A percentile compares a stretch with the other conserved stretches of the same genome.
These are phyloP conservation scores for Drosophila nebulosa DNA, from an alignment of 1,140 invertebrate species.

Conservation along the genomic window DNA sequence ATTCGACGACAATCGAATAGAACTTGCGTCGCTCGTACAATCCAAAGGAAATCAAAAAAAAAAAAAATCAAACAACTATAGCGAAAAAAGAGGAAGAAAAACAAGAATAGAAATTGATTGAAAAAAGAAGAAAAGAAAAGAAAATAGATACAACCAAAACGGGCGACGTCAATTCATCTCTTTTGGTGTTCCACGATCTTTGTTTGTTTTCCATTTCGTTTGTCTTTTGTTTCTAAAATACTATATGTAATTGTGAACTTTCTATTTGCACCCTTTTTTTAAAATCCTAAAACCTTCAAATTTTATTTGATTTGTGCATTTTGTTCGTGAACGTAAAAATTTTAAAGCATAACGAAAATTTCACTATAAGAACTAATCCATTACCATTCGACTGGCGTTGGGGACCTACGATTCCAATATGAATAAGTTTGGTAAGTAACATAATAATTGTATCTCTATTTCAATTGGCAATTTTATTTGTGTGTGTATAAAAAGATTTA, in stretches of 20 bases:
- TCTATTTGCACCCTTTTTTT: constrained; percentile 29
- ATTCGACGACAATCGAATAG: constrained; percentile 34
- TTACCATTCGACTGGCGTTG: constrained; percentile 4
- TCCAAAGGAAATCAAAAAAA: neutral
- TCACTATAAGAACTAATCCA: neutral
- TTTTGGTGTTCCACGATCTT: constrained; percentile 56
- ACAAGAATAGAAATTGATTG: neutral
- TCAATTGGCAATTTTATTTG: constrained; percentile 19
- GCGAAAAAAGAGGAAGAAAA: neutral
- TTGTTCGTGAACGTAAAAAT: constrained; percentile 27
- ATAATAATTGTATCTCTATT: constrained; percentile 1
- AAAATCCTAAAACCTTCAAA: constrained; percentile 27
- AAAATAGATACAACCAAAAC: constrained; percentile 6
- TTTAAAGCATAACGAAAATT: constrained; percentile 26
- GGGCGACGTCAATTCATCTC: constrained; percentile 45
- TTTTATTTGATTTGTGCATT: constrained; percentile 30
- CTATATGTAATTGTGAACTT: constrained; percentile 28
- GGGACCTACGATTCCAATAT: constrained; percentile 35
- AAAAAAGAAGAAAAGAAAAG: neutral
- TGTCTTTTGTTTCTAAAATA: constrained; percentile 36
- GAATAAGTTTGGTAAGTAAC: constrained; percentile 67
- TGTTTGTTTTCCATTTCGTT: constrained; percentile 57
- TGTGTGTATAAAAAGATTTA: constrained; percentile 28
- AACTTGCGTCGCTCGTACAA: constrained; percentile 47
- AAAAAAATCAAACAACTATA: neutral